Percentiles rank a stretch among this genome's conserved stretches.
phyloP scores from a whole-genome alignment of 92 coral and sea anemone species.

The Pocillopora meandrina region DNA sequence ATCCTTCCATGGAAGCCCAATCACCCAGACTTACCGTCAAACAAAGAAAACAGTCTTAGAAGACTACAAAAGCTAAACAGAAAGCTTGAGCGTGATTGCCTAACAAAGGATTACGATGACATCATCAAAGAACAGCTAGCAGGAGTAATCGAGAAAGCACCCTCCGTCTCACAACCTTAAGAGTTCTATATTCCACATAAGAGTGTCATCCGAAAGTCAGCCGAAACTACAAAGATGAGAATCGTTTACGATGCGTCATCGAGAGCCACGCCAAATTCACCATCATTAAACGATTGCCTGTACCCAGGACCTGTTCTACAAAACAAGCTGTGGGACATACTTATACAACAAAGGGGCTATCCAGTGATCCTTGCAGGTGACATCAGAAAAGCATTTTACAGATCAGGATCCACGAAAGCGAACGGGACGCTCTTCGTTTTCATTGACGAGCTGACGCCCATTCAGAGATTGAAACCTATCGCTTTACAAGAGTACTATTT shows the following conservation, averaged over 20 bases:
- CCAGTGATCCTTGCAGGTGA: not conserved
- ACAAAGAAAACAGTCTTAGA: too few relatives aligned
- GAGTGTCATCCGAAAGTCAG: not conserved
- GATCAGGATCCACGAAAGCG: not conserved
- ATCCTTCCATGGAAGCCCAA: constrained; percentile 31
- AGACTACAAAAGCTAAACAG: too few relatives aligned
- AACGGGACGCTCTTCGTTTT: not conserved
- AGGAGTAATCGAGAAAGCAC: not conserved
- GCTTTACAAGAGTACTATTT: not conserved
- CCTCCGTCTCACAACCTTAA: not conserved
- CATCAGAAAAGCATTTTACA: not conserved
- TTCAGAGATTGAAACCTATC: not conserved
- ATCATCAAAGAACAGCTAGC: not conserved
- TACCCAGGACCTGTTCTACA: not conserved
- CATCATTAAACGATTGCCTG: not conserved
- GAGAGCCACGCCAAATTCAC: not conserved
- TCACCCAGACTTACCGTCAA: too few relatives aligned
- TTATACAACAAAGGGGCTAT: not conserved
- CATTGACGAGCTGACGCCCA: not conserved
- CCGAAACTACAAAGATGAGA: not conserved
- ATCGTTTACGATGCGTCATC: not conserved
- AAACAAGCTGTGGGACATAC: not conserved
- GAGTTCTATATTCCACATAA: not conserved
- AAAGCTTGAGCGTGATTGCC: too few relatives aligned
- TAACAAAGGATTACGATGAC: too few relatives aligned